These are phyloP conservation scores for Acanthurus tractus DNA, from an alignment of 2,797 vertebrate genomes.

Conservation along the genomic window DNA sequence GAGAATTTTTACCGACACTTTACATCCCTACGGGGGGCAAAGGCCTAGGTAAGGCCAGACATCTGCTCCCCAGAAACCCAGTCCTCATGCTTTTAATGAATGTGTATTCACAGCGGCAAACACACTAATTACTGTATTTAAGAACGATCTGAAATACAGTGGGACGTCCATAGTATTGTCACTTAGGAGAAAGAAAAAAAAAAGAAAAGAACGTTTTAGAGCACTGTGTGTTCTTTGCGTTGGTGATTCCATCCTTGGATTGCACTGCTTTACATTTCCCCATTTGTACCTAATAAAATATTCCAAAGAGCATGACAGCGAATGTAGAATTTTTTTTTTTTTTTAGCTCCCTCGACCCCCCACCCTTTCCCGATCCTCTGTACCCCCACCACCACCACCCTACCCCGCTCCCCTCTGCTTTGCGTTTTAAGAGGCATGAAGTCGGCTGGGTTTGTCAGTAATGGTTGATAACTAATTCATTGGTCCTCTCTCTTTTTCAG, in stretches of 20 bases:
- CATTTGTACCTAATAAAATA: conserved; percentile 72
- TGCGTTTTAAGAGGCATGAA: conserved; percentile 76
- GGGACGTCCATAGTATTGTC: conserved; percentile 33
- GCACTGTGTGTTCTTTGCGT: conserved; percentile 24
- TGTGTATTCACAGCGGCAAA: conserved; percentile 70
- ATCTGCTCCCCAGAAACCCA: conserved; percentile 50
- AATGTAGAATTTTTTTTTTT: conserved; percentile 44
- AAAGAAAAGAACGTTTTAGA: conserved; percentile 28
- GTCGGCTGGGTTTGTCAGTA: conserved; percentile 76
- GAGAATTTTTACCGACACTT: conserved; percentile 73
- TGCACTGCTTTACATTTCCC: conserved; percentile 50
- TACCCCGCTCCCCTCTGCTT: conserved; percentile 34
- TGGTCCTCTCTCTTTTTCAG: conserved; percentile 69
- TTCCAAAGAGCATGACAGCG: conserved; percentile 67
- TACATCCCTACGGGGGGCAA: conserved; percentile 47
- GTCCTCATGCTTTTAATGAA: conserved; percentile 70
- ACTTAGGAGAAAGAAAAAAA: conserved; percentile 21
- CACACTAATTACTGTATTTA: conserved; percentile 75
- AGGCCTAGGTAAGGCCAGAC: conserved; percentile 56
- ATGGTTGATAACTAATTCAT: conserved; percentile 86
- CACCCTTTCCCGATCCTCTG: conserved; percentile 1
- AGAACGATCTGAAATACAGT: conserved; percentile 57
- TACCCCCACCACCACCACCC: not conserved
- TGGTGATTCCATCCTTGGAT: conserved; percentile 45
- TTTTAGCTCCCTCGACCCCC: conserved; percentile 53